These are phyloP conservation scores for Tetropium fuscum DNA, from an alignment of 2,888 invertebrate species.

Conservation along the genomic window DNA sequence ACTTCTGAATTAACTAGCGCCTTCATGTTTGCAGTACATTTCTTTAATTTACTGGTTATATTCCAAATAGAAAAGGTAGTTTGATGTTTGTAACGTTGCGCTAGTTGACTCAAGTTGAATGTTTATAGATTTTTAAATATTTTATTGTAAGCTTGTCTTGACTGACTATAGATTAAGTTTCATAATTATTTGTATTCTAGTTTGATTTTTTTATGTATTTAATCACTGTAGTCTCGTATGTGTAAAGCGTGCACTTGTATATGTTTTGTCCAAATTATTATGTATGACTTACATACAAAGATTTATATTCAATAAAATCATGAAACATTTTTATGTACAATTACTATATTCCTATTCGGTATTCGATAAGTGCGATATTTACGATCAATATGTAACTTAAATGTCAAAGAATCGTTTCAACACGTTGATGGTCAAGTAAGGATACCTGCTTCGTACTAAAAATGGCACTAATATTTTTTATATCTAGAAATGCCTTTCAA, in stretches of 20 bases:
- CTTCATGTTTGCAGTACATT: constrained; percentile 4
- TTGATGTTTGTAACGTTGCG: constrained; percentile 35
- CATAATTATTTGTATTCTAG: constrained; percentile 29
- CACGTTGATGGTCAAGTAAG: no score
- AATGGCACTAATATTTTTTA: background rate
- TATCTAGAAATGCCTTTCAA: no score
- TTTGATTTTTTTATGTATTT: constrained; percentile 34
- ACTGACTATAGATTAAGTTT: constrained; percentile 47
- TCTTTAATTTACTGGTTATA: constrained; percentile 1
- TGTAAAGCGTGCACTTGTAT: constrained; percentile 48
- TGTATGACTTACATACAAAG: constrained; percentile 32
- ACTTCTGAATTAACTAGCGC: constrained; percentile 5
- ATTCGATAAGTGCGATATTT: no score
- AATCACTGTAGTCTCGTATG: constrained; percentile 38
- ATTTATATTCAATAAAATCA: constrained; percentile 44
- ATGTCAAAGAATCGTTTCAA: no score
- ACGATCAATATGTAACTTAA: no score
- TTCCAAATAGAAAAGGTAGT: constrained; percentile 31
- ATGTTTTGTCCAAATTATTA: constrained; percentile 46
- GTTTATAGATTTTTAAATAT: constrained; percentile 33
- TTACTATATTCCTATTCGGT: background rate
- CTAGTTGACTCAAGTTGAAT: constrained; percentile 29
- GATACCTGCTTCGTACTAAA: background rate
- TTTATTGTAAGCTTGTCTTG: constrained; percentile 41
- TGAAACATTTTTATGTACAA: background rate